A percentile compares a stretch with the other conserved stretches of the same genome.
These are phyloP conservation scores for Karalla daura DNA, from an alignment of 2,797 vertebrate genomes.

Conservation along the genomic window DNA sequence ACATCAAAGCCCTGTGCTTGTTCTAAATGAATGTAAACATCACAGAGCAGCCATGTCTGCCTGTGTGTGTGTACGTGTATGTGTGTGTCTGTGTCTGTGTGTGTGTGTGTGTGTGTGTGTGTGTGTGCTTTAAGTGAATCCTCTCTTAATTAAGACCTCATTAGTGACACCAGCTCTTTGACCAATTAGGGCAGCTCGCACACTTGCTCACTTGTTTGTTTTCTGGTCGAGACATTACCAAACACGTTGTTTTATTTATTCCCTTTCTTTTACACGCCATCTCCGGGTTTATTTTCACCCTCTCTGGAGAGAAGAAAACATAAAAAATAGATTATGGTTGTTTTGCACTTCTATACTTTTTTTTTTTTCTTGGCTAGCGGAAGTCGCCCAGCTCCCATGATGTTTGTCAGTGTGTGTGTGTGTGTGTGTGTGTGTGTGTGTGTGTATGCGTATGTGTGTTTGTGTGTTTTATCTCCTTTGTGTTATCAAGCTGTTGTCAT, in stretches of 20 bases:
- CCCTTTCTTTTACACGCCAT: slow-evolving; percentile 42
- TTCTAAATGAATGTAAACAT: slow-evolving; percentile 64
- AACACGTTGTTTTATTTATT: slow-evolving; percentile 61
- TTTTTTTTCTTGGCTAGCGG: slow-evolving; percentile 55
- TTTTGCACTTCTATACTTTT: slow-evolving; percentile 54
- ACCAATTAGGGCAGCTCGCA: slow-evolving; percentile 69
- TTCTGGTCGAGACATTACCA: slow-evolving; percentile 57
- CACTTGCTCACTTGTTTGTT: slow-evolving; percentile 70
- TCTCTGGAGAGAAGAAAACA: slow-evolving; percentile 55
- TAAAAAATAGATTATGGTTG: slow-evolving; percentile 65
- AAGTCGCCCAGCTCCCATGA: slow-evolving; percentile 49
- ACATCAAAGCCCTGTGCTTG: slow-evolving; percentile 49
- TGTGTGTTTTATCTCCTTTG: slow-evolving; percentile 53
- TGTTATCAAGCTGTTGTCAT: slow-evolving; percentile 79
- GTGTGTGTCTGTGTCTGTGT: slow-evolving; percentile 14
- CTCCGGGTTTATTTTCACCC: slow-evolving; percentile 36
- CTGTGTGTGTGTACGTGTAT: slow-evolving; percentile 8
- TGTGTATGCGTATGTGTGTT: slow-evolving; percentile 25
- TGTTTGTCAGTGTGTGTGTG: slow-evolving; percentile 29
- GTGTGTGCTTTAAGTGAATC: slow-evolving; percentile 59
- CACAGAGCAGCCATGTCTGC: slow-evolving; percentile 43
- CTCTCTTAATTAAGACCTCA: slow-evolving; percentile 78
- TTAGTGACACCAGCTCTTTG: slow-evolving; percentile 74
- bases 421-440: slow-evolving; percentile 31
- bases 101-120: slow-evolving; percentile 34